Evolutionary conservation across 1,140 invertebrate species (phyloP).

Genomic region (Yoshiicerus persimilis): DNA sequence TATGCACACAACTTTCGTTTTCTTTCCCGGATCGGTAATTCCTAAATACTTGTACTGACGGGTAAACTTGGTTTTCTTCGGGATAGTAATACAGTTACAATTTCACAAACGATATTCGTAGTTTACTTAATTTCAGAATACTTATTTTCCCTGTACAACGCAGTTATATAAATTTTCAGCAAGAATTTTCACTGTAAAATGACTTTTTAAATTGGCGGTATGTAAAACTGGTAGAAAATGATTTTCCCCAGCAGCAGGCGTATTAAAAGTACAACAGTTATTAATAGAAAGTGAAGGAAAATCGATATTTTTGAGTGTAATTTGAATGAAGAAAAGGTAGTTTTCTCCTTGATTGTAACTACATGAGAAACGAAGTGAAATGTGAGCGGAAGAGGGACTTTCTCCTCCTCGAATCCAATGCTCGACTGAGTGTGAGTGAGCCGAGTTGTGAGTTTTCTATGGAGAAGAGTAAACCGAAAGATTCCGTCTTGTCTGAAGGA

Average conservation of each 20-base stretch:
- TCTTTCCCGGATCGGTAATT: background rate
- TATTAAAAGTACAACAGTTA: too few relatives aligned
- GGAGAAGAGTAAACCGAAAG: background rate
- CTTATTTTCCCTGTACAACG: background rate
- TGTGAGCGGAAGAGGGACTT: background rate
- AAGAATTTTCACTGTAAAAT: background rate
- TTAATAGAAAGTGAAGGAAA: too few relatives aligned
- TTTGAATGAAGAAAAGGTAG: background rate
- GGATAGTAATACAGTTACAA: too few relatives aligned
- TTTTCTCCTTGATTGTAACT: background rate
- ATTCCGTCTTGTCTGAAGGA: background rate
- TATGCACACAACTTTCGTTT: background rate
- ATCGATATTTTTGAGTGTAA: background rate
- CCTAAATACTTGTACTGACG: background rate
- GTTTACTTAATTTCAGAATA: background rate
- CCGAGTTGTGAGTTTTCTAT: background rate
- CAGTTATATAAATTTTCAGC: too few relatives aligned
- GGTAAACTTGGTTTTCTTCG: background rate
- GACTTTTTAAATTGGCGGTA: too few relatives aligned
- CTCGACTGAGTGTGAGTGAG: slow-evolving; percentile 17
- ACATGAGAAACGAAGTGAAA: background rate
- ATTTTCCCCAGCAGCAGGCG: too few relatives aligned
- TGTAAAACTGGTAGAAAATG: too few relatives aligned
- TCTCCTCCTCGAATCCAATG: background rate
- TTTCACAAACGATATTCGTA: background rate